phyloP scores from a whole-genome alignment of 2,797 vertebrate genomes.

The Hypotaenidia okinawae region DNA sequence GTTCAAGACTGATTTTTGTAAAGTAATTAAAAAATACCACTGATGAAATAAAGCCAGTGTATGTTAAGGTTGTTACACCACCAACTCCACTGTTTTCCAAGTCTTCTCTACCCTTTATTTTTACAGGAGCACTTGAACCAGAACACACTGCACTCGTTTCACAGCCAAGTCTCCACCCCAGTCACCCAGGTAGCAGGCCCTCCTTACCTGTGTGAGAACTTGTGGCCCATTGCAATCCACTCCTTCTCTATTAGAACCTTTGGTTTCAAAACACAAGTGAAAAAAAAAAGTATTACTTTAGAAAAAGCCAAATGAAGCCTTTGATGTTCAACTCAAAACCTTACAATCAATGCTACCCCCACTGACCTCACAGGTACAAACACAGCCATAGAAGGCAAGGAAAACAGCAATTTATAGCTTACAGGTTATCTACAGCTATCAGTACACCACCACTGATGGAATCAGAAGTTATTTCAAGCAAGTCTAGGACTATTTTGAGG shows the following conservation, averaged over 20 bases:
- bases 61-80: neutral
- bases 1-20: neutral
- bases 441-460: neutral
- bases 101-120: neutral
- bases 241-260: slow-evolving; percentile 83
- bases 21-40: neutral
- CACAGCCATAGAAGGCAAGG: neutral
- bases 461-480: neutral
- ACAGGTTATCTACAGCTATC: neutral
- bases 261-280: slow-evolving; percentile 14
- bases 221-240: slow-evolving; percentile 84
- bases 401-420: neutral
- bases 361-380: neutral
- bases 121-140: neutral
- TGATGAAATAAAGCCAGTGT: neutral
- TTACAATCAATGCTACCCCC: neutral
- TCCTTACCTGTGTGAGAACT: slow-evolving; percentile 82
- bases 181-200: accelerated
- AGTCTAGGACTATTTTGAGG: neutral
- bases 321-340: neutral
- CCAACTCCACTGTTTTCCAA: neutral
- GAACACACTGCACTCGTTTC: neutral
- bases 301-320: neutral
- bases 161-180: neutral
- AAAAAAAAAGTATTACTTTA: neutral